A percentile compares a stretch with the other conserved stretches of the same genome.
Conservation (phyloP, 2,888 invertebrate genomes). For the Drosophila mulleri region DNA sequence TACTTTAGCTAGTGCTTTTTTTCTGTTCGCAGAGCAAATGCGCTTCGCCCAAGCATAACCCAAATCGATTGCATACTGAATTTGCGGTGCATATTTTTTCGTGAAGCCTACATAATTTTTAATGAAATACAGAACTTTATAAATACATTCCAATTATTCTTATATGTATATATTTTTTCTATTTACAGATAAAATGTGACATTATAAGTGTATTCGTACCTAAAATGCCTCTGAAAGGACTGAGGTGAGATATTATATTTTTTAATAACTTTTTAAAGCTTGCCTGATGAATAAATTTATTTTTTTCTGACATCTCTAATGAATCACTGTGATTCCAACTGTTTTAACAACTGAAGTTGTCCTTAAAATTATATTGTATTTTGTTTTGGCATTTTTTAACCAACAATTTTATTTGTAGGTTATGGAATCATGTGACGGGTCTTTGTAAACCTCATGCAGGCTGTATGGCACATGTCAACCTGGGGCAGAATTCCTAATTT, state of each 20-base stretch:
- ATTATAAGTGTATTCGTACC: neutral
- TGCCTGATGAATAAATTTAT: conserved; percentile 77
- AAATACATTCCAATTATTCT: neutral
- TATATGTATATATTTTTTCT: neutral
- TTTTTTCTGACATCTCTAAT: conserved; percentile 84
- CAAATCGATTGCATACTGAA: conserved; percentile 64
- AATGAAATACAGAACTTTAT: neutral
- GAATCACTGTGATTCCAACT: conserved; percentile 80
- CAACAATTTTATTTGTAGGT: conserved; percentile 27
- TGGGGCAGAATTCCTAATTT: neutral
- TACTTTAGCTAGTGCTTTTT: conserved; percentile 83
- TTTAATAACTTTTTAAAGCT: neutral
- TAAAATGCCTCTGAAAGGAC: neutral
- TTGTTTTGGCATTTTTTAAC: neutral
- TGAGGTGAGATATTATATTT: conserved; percentile 16
- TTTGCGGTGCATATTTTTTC: conserved; percentile 83
- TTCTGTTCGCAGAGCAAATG: conserved; percentile 79
- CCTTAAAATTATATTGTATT: neutral
- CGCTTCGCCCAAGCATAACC: conserved; percentile 83
- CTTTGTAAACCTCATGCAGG: neutral
- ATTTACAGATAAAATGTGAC: conserved; percentile 31
- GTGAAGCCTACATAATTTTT: conserved; percentile 62
- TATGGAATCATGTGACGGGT: neutral
- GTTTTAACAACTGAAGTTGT: conserved; percentile 61
- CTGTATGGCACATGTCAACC: neutral